These are phyloP conservation scores for Thymallus thymallus DNA, from an alignment of 2,113 vertebrate species.

Conservation along the genomic window DNA sequence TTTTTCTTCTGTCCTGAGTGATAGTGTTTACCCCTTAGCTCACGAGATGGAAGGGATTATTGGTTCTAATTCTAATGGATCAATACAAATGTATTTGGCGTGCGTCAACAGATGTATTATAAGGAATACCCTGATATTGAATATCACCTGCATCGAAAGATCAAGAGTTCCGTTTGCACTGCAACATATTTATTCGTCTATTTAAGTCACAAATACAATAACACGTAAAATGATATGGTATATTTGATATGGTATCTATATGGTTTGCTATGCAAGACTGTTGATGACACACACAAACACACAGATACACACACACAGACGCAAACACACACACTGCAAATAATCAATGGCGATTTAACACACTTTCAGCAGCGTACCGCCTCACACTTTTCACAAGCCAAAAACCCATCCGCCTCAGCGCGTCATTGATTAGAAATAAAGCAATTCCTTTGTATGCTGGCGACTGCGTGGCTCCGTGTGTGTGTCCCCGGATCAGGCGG, in stretches of 20 bases:
- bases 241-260: background rate
- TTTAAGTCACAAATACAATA: too few relatives aligned
- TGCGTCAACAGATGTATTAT: too few relatives aligned
- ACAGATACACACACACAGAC: constrained; percentile 6
- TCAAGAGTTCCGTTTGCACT: too few relatives aligned
- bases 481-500: constrained; percentile 72
- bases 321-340: constrained; percentile 39
- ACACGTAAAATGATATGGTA: background rate
- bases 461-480: constrained; percentile 48
- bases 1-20: too few relatives aligned
- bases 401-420: constrained; percentile 32
- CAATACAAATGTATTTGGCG: too few relatives aligned
- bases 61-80: too few relatives aligned
- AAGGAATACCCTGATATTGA: too few relatives aligned
- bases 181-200: too few relatives aligned
- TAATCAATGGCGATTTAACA: constrained; percentile 51
- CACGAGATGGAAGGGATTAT: too few relatives aligned
- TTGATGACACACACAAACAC: background rate
- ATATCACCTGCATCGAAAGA: too few relatives aligned
- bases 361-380: constrained; percentile 33
- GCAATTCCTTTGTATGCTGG: constrained; percentile 30
- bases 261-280: background rate
- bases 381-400: constrained; percentile 43
- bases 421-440: constrained; percentile 39
- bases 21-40: too few relatives aligned